Evolutionary conservation across 2,113 vertebrate genomes (phyloP).

Genomic region (Mellivora capensis): DNA sequence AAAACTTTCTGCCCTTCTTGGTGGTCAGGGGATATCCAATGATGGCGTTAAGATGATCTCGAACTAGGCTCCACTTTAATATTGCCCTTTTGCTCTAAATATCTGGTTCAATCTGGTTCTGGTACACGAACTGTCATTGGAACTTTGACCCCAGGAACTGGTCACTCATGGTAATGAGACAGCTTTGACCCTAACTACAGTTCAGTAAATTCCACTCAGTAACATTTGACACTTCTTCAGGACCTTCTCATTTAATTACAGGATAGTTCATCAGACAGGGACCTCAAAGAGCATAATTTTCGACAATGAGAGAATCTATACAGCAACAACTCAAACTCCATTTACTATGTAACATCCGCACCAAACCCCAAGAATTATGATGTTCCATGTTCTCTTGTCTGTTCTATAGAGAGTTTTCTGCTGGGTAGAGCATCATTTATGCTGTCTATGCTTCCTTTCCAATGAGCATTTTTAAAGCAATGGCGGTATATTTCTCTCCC

Average conservation of each 20-base stretch:
- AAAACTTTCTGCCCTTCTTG: background rate
- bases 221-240: background rate
- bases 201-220: background rate
- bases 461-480: slow-evolving; percentile 73
- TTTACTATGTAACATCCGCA: slow-evolving; percentile 75
- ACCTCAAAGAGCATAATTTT: slow-evolving; percentile 30
- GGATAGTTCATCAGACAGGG: background rate
- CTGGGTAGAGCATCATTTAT: slow-evolving; percentile 77
- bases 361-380: slow-evolving; percentile 59
- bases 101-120: background rate
- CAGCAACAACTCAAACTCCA: slow-evolving; percentile 61
- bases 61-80: background rate
- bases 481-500: slow-evolving; percentile 72
- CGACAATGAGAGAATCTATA: slow-evolving; percentile 54
- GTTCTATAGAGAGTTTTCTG: slow-evolving; percentile 60
- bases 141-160: background rate
- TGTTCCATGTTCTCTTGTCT: slow-evolving; percentile 67
- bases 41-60: background rate
- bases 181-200: background rate
- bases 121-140: background rate
- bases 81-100: background rate
- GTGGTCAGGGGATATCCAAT: background rate
- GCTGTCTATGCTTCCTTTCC: slow-evolving; percentile 76
- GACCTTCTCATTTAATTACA: background rate
- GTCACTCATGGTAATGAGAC: background rate